phyloP scores from a whole-genome alignment of 2,113 vertebrate species.

The Talpa occidentalis region DNA sequence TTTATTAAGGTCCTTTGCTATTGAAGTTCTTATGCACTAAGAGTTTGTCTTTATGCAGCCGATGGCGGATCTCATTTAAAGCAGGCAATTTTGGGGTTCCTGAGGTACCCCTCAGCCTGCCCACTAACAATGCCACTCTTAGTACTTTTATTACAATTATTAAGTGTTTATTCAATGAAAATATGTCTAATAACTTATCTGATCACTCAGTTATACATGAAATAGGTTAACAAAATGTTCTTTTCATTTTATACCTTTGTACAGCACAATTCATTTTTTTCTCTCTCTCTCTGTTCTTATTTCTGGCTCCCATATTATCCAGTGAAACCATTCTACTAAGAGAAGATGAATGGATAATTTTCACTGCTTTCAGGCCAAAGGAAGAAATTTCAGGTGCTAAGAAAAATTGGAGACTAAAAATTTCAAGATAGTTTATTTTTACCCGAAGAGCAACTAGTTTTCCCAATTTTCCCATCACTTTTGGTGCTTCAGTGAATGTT shows the following conservation, averaged over 20 bases:
- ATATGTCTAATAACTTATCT: background rate
- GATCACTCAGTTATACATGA: background rate
- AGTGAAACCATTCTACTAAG: background rate
- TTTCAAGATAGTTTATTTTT: background rate
- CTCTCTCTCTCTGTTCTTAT: background rate
- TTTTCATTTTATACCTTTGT: background rate
- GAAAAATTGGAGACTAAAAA: background rate
- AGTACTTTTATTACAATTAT: background rate
- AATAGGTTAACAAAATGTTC: background rate
- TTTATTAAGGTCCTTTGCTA: too few species aligned
- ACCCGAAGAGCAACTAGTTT: background rate
- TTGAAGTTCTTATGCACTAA: too few species aligned
- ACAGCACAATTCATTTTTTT: background rate
- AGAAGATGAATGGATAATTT: background rate
- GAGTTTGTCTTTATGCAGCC: too few species aligned
- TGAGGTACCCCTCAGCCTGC: too few species aligned
- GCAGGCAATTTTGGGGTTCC: too few species aligned
- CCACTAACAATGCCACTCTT: too few species aligned
- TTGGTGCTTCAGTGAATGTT: too few species aligned
- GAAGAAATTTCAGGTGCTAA: background rate
- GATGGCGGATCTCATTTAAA: too few species aligned
- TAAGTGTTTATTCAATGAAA: background rate
- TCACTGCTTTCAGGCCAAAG: background rate
- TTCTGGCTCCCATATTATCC: background rate
- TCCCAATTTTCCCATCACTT: too few species aligned